Evolutionary conservation across 1,140 invertebrate genomes (phyloP).

Genomic region (Orchesella cincta): DNA sequence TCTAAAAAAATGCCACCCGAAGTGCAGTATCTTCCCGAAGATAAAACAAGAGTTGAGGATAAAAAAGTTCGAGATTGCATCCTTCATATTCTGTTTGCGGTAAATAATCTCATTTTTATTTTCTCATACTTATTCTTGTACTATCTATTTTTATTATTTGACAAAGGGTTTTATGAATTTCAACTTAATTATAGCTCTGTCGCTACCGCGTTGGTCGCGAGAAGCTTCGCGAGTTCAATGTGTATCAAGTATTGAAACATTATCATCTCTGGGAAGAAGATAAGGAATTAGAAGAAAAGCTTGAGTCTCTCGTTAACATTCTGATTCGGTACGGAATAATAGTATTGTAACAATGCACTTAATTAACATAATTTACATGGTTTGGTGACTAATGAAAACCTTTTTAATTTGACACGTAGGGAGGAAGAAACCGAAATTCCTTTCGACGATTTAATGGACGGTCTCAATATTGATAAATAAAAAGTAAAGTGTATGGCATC

Average conservation of each 20-base stretch:
- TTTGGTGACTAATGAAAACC: no score
- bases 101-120: not conserved
- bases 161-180: not conserved
- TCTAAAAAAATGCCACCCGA: not conserved
- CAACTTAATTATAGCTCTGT: slow-evolving; percentile 17
- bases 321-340: not conserved
- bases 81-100: not conserved
- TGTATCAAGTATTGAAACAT: not conserved
- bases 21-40: not conserved
- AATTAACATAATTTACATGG: no score
- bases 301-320: slow-evolving; percentile 10
- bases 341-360: not conserved
- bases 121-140: not conserved
- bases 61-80: not conserved
- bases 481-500: no score
- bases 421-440: no score
- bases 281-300: not conserved
- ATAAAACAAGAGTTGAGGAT: not conserved
- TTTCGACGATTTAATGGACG: no score
- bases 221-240: not conserved
- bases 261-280: not conserved
- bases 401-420: no score
- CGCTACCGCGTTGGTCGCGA: not conserved
- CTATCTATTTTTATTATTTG: not conserved
- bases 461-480: no score